These are phyloP conservation scores for Polypterus bichir DNA, from an alignment of 2,113 vertebrate species.

Conservation along the genomic window DNA sequence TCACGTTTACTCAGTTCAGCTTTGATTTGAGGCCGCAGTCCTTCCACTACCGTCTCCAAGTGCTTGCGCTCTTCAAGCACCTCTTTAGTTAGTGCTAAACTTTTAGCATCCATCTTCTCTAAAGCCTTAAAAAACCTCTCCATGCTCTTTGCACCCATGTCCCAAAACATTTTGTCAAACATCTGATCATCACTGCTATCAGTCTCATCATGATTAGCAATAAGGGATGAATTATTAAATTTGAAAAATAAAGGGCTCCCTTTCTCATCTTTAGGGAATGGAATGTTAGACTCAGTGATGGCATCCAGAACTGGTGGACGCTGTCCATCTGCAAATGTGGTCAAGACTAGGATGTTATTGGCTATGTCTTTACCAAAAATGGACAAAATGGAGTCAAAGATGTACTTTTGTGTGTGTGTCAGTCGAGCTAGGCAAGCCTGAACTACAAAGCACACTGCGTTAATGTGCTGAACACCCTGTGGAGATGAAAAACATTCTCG, in stretches of 20 bases:
- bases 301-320: conserved; percentile 13
- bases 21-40: conserved; percentile 15
- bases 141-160: conserved; percentile 18
- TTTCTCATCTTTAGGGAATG: conserved; percentile 5
- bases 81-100: conserved; percentile 14
- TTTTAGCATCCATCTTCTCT: background rate
- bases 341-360: conserved; percentile 17
- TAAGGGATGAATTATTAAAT: conserved; percentile 15
- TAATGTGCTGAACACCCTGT: no score
- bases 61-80: conserved; percentile 4
- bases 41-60: conserved; percentile 11
- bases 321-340: conserved; percentile 22
- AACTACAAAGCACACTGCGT: conserved; percentile 19
- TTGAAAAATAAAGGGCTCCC: conserved; percentile 17
- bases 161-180: conserved; percentile 17
- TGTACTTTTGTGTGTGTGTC: conserved; percentile 15
- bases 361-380: conserved; percentile 23
- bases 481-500: no score
- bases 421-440: conserved; percentile 11
- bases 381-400: conserved; percentile 22
- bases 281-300: conserved; percentile 10
- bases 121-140: conserved; percentile 14
- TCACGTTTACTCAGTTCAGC: conserved; percentile 5
- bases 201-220: background rate
- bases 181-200: background rate